Evolutionary conservation across 2,113 vertebrate species (phyloP), one percentile per base, ranked within the genome.

Genomic region (Calypte anna): DNA sequence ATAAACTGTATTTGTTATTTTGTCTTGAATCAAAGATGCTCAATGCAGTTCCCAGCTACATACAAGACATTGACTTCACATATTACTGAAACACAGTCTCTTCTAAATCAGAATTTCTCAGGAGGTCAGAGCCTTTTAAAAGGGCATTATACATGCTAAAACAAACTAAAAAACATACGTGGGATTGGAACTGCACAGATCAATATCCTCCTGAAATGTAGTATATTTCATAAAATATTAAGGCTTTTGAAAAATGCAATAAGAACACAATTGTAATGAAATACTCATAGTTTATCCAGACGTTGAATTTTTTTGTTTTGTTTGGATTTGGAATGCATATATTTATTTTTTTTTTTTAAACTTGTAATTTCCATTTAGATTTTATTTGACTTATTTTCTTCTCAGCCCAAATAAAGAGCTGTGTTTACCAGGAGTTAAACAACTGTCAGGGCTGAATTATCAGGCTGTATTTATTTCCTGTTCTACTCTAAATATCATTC

Each of bases 401-500:
- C 74, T 73, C 85, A 57, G 53, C 4, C 10, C 14, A 43, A 94
- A 84, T 55, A 30, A 91, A 89, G 55, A 81, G 20, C 53, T 91
- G 28, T 72, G 55, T 94, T 94, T 89, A 84, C 66, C 67, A 72
- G 57, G 77, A 91, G 72, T 0, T 0, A 81, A 93, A 95, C 84
- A 94, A 73, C 86, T 92, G 87, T 83, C 84, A 70, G 63, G 64
- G 70, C 73, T 86, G 57, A 95, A 84, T 86, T 72, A 95, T 92
- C 77, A 72, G 28, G 61, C 73, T 84, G 20, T 72, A 82, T 91
- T 94, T 96, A 74, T 89, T 95, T 92, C 96, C 91, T 92, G 64
- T 94, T 87, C 82, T 38, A 95, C 57, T 92, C 73, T 67, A 90
- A 91, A 90, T 91, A 96, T 88, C 75, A 55, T 95, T 84, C 93